phyloP scores from a whole-genome alignment of 2,888 invertebrate species.

The Aricia artaxerxes region DNA sequence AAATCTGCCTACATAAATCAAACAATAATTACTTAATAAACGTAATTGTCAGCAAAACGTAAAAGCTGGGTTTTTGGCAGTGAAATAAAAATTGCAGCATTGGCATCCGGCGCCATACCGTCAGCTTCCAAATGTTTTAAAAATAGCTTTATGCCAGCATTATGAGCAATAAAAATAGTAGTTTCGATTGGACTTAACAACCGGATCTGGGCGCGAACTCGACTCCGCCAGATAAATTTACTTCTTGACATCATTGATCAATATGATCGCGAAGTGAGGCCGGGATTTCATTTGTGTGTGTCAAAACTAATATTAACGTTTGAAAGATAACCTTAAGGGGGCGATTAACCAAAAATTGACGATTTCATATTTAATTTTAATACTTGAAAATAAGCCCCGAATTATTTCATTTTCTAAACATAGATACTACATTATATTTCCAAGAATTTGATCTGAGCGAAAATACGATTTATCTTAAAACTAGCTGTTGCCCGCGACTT shows the following conservation, averaged over 20 bases:
- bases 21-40: background rate
- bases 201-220: constrained; percentile 71
- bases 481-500: too few relatives aligned
- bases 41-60: background rate
- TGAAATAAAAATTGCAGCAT: constrained; percentile 30
- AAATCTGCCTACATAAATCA: background rate
- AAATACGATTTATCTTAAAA: too few relatives aligned
- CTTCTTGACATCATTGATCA: constrained; percentile 70
- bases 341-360: too few relatives aligned
- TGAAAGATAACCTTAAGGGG: too few relatives aligned
- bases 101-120: constrained; percentile 32
- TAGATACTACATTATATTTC: too few relatives aligned
- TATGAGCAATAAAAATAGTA: constrained; percentile 71
- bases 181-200: constrained; percentile 67
- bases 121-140: constrained; percentile 43
- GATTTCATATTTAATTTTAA: too few relatives aligned
- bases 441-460: too few relatives aligned
- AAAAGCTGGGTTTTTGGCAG: background rate
- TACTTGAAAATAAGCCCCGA: too few relatives aligned
- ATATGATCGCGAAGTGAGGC: constrained; percentile 42
- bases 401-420: too few relatives aligned
- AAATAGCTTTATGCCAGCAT: constrained; percentile 60
- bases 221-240: constrained; percentile 63
- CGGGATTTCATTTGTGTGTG: background rate
- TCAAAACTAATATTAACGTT: too few relatives aligned